A percentile compares a stretch with the other conserved stretches of the same genome.
Evolutionary conservation across 1,140 invertebrate species (phyloP).

Genomic region (Polyergus mexicanus): DNA sequence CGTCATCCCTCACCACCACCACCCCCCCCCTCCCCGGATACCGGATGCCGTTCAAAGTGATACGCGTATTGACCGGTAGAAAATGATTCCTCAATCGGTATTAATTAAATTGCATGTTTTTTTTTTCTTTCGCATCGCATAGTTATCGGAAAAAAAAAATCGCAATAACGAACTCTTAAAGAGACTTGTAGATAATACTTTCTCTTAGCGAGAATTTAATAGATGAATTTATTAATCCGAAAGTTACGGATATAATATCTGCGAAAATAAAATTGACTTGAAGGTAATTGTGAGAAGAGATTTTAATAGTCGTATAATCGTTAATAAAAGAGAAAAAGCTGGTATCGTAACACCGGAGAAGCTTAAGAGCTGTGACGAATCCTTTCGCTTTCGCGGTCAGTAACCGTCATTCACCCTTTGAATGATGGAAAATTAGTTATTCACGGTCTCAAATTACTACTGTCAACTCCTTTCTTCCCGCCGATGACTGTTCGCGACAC

Average conservation of each 20-base stretch:
- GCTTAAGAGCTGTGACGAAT: not conserved
- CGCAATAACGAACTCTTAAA: conserved; percentile 1
- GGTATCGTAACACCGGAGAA: not conserved
- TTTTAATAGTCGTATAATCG: not conserved
- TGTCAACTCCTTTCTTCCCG: conserved; percentile 24
- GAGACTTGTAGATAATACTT: conserved; percentile 1
- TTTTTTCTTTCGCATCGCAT: not conserved
- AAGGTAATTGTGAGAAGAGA: not conserved
- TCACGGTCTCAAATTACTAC: conserved; percentile 35
- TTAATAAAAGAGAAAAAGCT: not conserved
- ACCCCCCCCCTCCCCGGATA: too few relatives aligned
- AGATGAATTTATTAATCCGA: not conserved
- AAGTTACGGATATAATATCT: not conserved
- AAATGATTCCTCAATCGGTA: not conserved
- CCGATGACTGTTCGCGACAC: not conserved
- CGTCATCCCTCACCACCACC: not conserved
- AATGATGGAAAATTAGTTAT: conserved; percentile 43
- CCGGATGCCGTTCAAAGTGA: conserved; percentile 4
- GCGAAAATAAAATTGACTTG: not conserved
- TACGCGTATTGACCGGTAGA: not conserved
- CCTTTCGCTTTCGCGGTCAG: not conserved
- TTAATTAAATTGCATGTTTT: conserved; percentile 9
- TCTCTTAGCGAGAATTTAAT: not conserved
- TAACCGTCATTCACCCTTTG: not conserved
- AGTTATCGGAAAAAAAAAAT: conserved; percentile 20